Base-by-base conservation (phyloP, 1,140 invertebrate species). In the Chymomyza costata region DNA sequence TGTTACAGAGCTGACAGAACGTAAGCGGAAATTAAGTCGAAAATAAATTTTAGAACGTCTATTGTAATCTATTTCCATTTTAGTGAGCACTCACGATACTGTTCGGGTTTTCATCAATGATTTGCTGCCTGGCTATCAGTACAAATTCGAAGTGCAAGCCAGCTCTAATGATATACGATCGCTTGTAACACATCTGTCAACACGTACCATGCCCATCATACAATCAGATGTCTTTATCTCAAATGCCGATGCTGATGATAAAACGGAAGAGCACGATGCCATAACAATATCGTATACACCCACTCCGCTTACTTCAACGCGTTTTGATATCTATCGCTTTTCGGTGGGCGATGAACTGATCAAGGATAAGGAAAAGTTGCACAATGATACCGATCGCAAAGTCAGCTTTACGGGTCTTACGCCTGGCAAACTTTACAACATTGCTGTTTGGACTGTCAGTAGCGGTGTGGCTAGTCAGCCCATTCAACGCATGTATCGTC, bases 391-490 rank as follows among this genome's bases (percentile, higher is more conserved):
- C 1, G 92, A 94, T 57, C 90, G 92, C 32, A 93, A 94, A 80
- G 91, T 97, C 2, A 92, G 90, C 7, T 97, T 97, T 85, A 87
- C 87, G n/a, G 90, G 89, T 28, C 86, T 97, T 1, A 90, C 91
- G 30, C 95, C 95, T 1, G 93, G 93, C 7, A 90, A 91, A 65
- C 87, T 97, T 7, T 97, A 97, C 86, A 95, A 96, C 86, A 93
- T 97, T 40, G 95, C 94, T n/a, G 92, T 95, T 57, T 97, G 95
- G 95, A 97, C 95, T 1, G 93, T 97, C 2, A 92, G 92, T 46
- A 91, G 91, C 56, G 91, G 91, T 67, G 93, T 96, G 6, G 90
- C 91, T 51, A 95, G 93, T 84, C 89, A 93, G 84, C 95, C 95
- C 3, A 88, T 96, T 32, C 89, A 93, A 67, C 88, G 94, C 15